Evolutionary conservation across 2,113 vertebrate genomes (phyloP), one percentile per base, ranked within the genome.

Genomic region (Phyllopteryx taeniolatus): DNA sequence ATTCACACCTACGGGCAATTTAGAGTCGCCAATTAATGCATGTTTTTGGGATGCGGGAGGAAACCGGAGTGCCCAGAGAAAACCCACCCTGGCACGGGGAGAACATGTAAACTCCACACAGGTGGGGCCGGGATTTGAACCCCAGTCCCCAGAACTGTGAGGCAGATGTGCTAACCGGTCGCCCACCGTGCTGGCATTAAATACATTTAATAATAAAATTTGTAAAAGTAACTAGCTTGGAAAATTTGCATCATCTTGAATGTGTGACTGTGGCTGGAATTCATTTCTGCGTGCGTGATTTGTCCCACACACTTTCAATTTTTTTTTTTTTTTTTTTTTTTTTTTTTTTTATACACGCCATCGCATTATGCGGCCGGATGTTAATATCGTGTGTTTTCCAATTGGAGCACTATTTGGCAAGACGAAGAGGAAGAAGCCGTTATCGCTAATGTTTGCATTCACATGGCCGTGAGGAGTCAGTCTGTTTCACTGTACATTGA

Each of bases 221-320:
- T 3, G 3, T 47, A 47, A 46, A 47, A 6, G 10, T 12, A 44
- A 7, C 14, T 59, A 7, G n/a, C 19, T 27, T 4, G 64, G 44
- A 66, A 66, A 47, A n/a, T 47, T 8, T 66, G 64, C 22, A 47
- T 66, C 64, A 66, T 66, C 44, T 66, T 15, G n/a, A 66, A 22
- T 27, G 64, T 31, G 64, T 9, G 70, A 76, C 69, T 72, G 74
- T 70, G 75, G 72, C 86, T 83, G 82, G 82, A 85, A 87, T 77
- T 73, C 78, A 87, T 84, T 82, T 79, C 43, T 74, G 71, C 69
- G 81, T 85, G 88, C 81, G 74, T 83, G 78, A 85, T 90, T 85
- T 90, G 72, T 59, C 78, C 79, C 77, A 86, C 79, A 87, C 81
- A 83, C 68, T 14, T 46, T 8, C 17, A 17, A 5, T 59, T 1